Percentiles rank a stretch among this genome's conserved stretches.
phyloP scores from a whole-genome alignment of 2,113 vertebrate species.

The Colinus virginianus region DNA sequence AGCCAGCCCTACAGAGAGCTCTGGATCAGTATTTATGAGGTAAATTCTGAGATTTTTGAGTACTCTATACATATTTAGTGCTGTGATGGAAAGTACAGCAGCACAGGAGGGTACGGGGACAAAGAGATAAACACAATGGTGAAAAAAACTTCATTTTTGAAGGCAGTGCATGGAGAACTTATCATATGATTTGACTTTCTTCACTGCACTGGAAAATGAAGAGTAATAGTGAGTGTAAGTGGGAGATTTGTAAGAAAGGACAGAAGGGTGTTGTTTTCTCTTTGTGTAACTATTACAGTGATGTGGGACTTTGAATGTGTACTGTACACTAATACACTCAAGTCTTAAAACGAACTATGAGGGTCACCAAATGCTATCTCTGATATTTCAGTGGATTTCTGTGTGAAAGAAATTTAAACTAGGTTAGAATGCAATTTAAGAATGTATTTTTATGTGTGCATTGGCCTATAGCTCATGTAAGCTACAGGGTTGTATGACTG shows the following conservation, averaged over 20 bases:
- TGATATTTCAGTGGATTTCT: not conserved
- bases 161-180: not conserved
- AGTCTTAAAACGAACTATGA: not conserved
- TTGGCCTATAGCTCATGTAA: not conserved
- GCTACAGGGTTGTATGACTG: not conserved
- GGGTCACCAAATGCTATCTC: not conserved
- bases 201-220: not conserved
- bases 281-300: not conserved
- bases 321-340: not conserved
- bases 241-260: not conserved
- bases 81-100: not conserved
- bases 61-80: not conserved
- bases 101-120: not conserved
- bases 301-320: not conserved
- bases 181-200: not conserved
- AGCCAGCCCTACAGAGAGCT: constrained; percentile 53
- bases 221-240: accelerated
- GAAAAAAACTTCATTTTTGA: not conserved
- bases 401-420: not conserved
- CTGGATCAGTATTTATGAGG: constrained; percentile 72
- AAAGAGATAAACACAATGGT: not conserved
- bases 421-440: not conserved
- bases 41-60: constrained; percentile 28
- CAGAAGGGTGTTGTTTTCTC: not conserved
- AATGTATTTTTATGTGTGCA: not conserved